phyloP scores from a whole-genome alignment of 92 coral and sea anemone species.

The Actinernus sp. region DNA sequence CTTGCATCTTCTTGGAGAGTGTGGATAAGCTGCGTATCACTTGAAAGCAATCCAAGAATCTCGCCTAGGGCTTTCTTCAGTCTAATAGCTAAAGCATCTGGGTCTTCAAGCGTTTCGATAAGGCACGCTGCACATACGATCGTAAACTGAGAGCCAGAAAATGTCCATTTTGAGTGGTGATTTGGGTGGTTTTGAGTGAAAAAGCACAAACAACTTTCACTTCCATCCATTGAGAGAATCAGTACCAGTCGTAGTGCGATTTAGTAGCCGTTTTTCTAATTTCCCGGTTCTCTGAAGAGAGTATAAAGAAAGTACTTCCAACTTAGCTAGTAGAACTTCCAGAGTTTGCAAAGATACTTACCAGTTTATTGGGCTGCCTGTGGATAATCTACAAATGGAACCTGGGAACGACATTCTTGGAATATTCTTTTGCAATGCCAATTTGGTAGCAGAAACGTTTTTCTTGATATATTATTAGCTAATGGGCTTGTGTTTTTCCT shows the following conservation, averaged over 20 bases:
- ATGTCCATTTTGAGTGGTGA: conserved; percentile 84
- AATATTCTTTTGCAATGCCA: neutral
- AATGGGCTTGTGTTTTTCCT: neutral
- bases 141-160: conserved; percentile 61
- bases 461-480: neutral
- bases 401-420: neutral
- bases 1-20: conserved; percentile 47
- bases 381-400: neutral
- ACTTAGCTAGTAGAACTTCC: conserved; percentile 13
- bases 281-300: neutral
- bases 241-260: too few species aligned
- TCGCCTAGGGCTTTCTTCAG: conserved; percentile 87
- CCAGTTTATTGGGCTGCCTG: conserved; percentile 4
- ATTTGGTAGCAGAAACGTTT: neutral
- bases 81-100: conserved; percentile 62
- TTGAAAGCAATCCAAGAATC: conserved; percentile 63
- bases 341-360: conserved; percentile 5
- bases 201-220: conserved; percentile 69
- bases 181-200: conserved; percentile 82
- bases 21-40: conserved; percentile 41
- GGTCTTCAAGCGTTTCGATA: conserved; percentile 81
- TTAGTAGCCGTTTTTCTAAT: too few species aligned
- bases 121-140: conserved; percentile 91
- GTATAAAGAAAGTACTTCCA: neutral
- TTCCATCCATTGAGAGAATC: neutral